These are phyloP conservation scores for Scaptomyza flava DNA, from an alignment of 2,888 invertebrate genomes.

Conservation along the genomic window DNA sequence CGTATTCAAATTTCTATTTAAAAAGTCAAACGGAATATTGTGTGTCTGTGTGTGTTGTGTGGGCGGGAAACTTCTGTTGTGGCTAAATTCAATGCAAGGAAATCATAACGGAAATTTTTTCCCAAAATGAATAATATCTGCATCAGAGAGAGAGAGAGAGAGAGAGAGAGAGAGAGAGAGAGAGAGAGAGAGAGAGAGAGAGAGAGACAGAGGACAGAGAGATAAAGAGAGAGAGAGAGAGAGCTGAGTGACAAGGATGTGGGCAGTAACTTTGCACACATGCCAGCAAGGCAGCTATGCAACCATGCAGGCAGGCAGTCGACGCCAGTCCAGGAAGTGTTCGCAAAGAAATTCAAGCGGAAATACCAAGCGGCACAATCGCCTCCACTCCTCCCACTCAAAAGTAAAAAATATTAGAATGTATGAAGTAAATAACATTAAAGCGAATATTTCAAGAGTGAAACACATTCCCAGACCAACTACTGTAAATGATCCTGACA, in stretches of 20 bases:
- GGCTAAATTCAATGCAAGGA: slow-evolving; percentile 63
- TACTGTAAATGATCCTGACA: slow-evolving; percentile 29
- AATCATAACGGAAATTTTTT: slow-evolving; percentile 80
- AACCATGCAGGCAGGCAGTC: slow-evolving; percentile 37
- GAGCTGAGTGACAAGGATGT: slow-evolving; percentile 50
- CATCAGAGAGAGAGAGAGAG: background rate
- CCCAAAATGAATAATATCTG: slow-evolving; percentile 69
- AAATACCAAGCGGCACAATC: slow-evolving; percentile 35
- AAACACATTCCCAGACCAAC: slow-evolving; percentile 22
- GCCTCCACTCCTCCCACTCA: background rate
- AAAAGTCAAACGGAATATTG: slow-evolving; percentile 33
- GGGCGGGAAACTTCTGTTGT: slow-evolving; percentile 46
- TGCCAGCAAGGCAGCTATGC: slow-evolving; percentile 56
- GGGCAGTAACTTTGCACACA: slow-evolving; percentile 70
- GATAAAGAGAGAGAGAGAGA: no score
- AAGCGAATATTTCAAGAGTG: slow-evolving; percentile 50
- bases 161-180: no score
- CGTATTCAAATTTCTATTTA: slow-evolving; percentile 74
- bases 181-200: no score
- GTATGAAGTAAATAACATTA: slow-evolving; percentile 58
- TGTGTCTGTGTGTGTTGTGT: no score
- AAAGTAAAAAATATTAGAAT: slow-evolving; percentile 9
- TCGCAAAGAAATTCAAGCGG: slow-evolving; percentile 56
- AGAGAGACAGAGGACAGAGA: no score
- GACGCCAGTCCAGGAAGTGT: slow-evolving; percentile 60